Conservation (phyloP, 2,797 vertebrate species). For the Tamandua tetradactyla region DNA sequence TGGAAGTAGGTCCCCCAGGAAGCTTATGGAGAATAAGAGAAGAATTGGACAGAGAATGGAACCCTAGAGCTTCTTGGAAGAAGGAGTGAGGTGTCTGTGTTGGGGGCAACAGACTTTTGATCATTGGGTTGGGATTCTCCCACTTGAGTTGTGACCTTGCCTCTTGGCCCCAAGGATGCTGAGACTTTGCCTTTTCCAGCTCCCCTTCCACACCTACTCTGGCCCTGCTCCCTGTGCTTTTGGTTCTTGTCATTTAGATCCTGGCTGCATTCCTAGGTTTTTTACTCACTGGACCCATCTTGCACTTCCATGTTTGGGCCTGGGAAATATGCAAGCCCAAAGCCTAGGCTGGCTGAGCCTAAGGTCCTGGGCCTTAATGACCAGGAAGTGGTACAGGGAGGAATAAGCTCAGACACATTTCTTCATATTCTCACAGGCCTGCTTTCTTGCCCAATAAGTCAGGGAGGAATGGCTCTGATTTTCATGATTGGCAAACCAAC, state of each 20-base stretch:
- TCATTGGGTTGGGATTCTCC: not conserved
- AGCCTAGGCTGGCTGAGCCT: not conserved
- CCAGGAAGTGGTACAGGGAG: not conserved
- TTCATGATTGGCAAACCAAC: conserved; percentile 9
- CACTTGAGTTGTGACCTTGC: not conserved
- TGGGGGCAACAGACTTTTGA: not conserved
- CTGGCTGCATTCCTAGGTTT: not conserved
- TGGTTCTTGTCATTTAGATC: not conserved
- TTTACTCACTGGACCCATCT: not conserved
- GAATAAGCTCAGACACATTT: conserved; percentile 4
- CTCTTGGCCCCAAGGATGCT: not conserved
- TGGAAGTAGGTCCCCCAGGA: not conserved
- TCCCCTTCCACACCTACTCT: not conserved
- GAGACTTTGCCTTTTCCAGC: not conserved
- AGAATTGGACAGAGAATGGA: not conserved
- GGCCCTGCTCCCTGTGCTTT: not conserved
- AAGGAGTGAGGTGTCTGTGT: not conserved
- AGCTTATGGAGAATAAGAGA: not conserved
- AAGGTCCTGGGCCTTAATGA: not conserved
- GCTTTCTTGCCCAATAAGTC: not conserved
- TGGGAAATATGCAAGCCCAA: not conserved
- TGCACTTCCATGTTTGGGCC: not conserved
- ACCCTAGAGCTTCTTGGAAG: not conserved
- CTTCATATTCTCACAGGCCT: not conserved
- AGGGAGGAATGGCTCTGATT: not conserved